These are phyloP conservation scores for Stenoptilia bipunctidactyla DNA, from an alignment of 2,888 invertebrate genomes.

Conservation along the genomic window DNA sequence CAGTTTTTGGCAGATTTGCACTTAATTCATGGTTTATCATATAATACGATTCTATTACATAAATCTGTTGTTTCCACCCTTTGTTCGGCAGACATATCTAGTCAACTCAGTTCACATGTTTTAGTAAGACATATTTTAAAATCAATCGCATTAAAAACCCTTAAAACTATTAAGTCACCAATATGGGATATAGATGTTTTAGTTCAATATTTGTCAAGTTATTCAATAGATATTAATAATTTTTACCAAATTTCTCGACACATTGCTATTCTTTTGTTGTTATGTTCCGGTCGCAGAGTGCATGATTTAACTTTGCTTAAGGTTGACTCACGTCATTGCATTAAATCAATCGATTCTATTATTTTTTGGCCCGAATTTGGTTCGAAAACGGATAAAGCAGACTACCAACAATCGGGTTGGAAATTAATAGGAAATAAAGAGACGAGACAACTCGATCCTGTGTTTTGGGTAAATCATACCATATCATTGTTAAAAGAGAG, in stretches of 20 bases:
- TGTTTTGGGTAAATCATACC: slow-evolving; percentile 7
- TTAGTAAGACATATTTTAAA: too few relatives aligned
- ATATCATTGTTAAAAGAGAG: slow-evolving; percentile 3
- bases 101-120: too few relatives aligned
- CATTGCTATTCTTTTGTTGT: neutral
- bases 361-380: slow-evolving; percentile 3
- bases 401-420: slow-evolving; percentile 3
- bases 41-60: too few relatives aligned
- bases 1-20: too few relatives aligned
- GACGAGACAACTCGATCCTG: slow-evolving; percentile 1
- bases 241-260: neutral
- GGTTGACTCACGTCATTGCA: neutral
- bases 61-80: too few relatives aligned
- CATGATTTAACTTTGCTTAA: slow-evolving; percentile 2
- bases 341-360: neutral
- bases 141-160: too few relatives aligned
- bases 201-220: neutral
- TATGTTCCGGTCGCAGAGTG: slow-evolving; percentile 1
- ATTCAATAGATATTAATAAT: neutral
- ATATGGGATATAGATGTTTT: too few relatives aligned
- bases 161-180: too few relatives aligned
- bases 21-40: too few relatives aligned
- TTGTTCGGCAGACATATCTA: too few relatives aligned
- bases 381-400: slow-evolving; percentile 2
- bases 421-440: neutral